These are phyloP conservation scores for Leptinotarsa lineolata DNA, from an alignment of 1,140 invertebrate species.

Conservation along the genomic window DNA sequence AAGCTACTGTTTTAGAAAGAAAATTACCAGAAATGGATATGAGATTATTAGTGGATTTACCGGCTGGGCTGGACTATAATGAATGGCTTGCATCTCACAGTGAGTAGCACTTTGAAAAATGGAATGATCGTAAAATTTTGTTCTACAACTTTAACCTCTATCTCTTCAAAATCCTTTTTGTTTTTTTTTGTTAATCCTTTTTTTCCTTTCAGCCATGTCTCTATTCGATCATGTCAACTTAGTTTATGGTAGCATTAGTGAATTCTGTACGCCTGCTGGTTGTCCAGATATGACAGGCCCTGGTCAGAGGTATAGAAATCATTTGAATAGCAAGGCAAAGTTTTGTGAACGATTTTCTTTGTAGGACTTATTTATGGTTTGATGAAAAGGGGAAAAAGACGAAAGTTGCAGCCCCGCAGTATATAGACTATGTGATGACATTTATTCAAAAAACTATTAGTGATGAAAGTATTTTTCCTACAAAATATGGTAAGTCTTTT, in stretches of 20 bases:
- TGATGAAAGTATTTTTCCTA: conserved; percentile 96
- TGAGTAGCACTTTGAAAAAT: conserved; percentile 61
- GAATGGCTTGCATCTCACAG: conserved; percentile 99
- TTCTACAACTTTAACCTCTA: background rate
- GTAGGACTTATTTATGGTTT: conserved; percentile 95
- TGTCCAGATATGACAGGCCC: conserved; percentile 96
- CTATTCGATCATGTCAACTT: conserved; percentile 98
- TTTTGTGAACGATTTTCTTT: conserved; percentile 37
- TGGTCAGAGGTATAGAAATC: conserved; percentile 75
- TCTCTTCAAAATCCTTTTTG: background rate
- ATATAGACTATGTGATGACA: conserved; percentile 98
- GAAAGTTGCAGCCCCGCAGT: conserved; percentile 94
- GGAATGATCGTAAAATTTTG: background rate
- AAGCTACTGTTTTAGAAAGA: conserved; percentile 89
- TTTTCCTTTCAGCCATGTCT: conserved; percentile 78
- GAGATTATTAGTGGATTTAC: conserved; percentile 88
- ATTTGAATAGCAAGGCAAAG: background rate
- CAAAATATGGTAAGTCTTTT: conserved; percentile 87
- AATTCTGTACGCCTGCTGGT: conserved; percentile 93
- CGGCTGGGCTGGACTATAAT: conserved; percentile 92
- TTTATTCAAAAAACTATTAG: conserved; percentile 96
- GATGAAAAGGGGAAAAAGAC: conserved; percentile 98
- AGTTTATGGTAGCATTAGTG: conserved; percentile 95
- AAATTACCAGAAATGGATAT: conserved; percentile 92
- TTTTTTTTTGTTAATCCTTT: background rate